A percentile compares a stretch with the other conserved stretches of the same genome.
phyloP scores from a whole-genome alignment of 2,888 invertebrate species.

The Orchestes rusci region DNA sequence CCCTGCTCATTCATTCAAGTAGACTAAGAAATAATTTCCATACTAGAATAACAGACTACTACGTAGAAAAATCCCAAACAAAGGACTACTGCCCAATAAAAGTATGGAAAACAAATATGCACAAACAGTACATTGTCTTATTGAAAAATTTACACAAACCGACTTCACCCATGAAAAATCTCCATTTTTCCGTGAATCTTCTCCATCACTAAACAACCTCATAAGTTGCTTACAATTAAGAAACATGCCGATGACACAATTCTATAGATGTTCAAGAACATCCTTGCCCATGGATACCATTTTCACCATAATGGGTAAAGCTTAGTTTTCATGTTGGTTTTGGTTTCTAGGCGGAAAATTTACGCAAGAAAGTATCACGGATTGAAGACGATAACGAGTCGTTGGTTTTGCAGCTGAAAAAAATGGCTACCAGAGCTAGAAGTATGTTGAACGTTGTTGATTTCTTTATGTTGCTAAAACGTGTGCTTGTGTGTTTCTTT shows the following conservation, averaged over 20 bases:
- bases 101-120: constrained; percentile 18
- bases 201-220: too few relatives aligned
- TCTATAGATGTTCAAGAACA: constrained; percentile 33
- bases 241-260: constrained; percentile 32
- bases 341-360: constrained; percentile 69
- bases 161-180: neutral
- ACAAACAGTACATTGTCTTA: constrained; percentile 18
- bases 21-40: too few relatives aligned
- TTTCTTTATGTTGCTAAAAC: too few relatives aligned
- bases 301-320: constrained; percentile 25
- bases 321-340: constrained; percentile 5
- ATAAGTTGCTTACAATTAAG: constrained; percentile 27
- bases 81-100: constrained; percentile 2
- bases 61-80: constrained; percentile 11
- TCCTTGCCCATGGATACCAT: constrained; percentile 41
- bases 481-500: too few relatives aligned
- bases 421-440: constrained; percentile 85
- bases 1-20: neutral
- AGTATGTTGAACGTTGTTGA: constrained; percentile 50
- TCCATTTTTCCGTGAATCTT: neutral
- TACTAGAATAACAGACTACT: constrained; percentile 12
- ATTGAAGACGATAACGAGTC: constrained; percentile 97
- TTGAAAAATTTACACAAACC: constrained; percentile 18
- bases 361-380: constrained; percentile 82
- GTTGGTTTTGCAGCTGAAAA: constrained; percentile 89